A percentile compares a stretch with the other conserved stretches of the same genome.
Evolutionary conservation across 2,113 vertebrate species (phyloP).

Genomic region (Galbula dea): DNA sequence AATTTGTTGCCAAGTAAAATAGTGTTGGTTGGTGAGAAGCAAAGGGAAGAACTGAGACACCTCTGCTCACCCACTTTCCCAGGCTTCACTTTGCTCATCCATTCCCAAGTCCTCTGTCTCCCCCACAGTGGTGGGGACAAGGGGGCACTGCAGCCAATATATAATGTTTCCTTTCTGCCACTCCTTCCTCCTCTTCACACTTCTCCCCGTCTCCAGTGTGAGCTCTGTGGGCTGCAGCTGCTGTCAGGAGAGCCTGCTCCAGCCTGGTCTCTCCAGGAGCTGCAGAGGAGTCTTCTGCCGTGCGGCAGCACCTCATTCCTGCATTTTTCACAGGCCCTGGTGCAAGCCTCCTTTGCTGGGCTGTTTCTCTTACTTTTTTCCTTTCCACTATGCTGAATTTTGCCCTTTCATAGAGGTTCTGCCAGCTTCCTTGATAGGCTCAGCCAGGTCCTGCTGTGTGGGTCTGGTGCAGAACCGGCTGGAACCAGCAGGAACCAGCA

Average conservation of each 20-base stretch:
- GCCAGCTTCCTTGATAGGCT: accelerated
- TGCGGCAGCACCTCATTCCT: neutral
- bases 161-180: neutral
- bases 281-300: neutral
- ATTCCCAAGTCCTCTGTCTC: neutral
- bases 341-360: neutral
- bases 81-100: neutral
- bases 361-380: neutral
- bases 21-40: accelerated
- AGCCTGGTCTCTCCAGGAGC: too few species aligned
- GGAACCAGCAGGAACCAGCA: too few species aligned
- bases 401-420: neutral
- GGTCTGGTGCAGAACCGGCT: neutral
- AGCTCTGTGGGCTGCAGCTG: neutral
- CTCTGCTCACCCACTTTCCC: neutral
- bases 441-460: neutral
- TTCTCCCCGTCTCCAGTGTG: neutral
- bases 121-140: neutral
- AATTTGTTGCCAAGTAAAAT: neutral
- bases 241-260: neutral
- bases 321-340: neutral
- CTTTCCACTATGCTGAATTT: accelerated
- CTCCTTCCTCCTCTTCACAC: neutral
- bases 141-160: neutral
- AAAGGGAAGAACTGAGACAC: neutral